Evolutionary conservation across 2,797 vertebrate species (phyloP).

Genomic region (Gallinago solitaria): DNA sequence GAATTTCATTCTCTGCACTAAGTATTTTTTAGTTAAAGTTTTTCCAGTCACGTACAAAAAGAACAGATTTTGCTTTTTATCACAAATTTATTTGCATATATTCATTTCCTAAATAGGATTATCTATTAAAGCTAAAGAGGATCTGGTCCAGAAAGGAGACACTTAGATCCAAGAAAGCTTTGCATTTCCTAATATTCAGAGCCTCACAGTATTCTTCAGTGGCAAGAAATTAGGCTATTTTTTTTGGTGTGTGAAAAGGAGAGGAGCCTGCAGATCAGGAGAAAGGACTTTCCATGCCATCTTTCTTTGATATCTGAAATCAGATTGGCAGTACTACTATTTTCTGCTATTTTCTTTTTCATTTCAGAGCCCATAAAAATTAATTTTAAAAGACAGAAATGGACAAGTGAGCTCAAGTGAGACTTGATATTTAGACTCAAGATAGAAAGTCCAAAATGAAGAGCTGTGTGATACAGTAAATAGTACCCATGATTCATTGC

Average conservation of each 20-base stretch:
- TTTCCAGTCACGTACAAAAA: background rate
- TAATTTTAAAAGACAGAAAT: background rate
- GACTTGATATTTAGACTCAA: conserved; percentile 3
- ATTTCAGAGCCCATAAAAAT: background rate
- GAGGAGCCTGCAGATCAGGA: background rate
- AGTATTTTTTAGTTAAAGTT: background rate
- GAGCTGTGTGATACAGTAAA: background rate
- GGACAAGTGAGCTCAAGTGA: background rate
- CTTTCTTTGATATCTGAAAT: background rate
- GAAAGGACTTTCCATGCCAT: background rate
- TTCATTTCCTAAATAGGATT: background rate
- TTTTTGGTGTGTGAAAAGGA: background rate
- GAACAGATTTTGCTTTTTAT: background rate
- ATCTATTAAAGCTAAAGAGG: background rate
- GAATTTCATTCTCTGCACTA: no score
- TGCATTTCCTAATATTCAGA: background rate
- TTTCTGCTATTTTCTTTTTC: background rate
- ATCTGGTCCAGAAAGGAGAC: background rate
- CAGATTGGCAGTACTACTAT: background rate
- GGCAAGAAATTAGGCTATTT: background rate
- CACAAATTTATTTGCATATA: background rate
- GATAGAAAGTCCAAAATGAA: background rate
- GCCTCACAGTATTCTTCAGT: background rate
- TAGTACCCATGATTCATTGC: background rate
- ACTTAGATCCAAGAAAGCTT: background rate